Percentiles rank a stretch among this genome's conserved stretches.
phyloP scores from a whole-genome alignment of 1,140 invertebrate species.

The Diachasmimorpha longicaudata region DNA sequence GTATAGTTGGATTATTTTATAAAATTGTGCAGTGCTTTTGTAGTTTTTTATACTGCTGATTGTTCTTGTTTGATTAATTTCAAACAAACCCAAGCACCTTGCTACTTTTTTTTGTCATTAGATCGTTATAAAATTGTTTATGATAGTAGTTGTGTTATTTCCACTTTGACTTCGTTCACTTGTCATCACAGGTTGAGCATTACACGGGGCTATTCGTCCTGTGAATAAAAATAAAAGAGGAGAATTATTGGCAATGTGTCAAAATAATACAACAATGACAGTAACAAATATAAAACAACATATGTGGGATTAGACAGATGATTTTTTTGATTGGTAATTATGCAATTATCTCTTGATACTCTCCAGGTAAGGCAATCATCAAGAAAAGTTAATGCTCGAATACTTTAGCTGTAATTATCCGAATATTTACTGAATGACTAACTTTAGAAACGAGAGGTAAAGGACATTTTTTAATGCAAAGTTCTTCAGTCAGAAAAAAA shows the following conservation, averaged over 20 bases:
- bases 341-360: too few species aligned
- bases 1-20: neutral
- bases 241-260: neutral
- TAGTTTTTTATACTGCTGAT: neutral
- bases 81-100: neutral
- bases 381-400: too few species aligned
- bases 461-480: too few species aligned
- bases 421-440: too few species aligned
- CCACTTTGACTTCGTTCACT: neutral
- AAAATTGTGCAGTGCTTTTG: neutral
- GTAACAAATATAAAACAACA: too few species aligned
- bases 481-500: too few species aligned
- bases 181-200: conserved; percentile 24
- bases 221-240: neutral
- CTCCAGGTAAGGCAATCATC: too few species aligned
- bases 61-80: neutral
- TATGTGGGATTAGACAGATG: too few species aligned
- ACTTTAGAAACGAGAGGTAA: too few species aligned
- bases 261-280: neutral
- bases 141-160: neutral
- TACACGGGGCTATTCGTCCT: neutral
- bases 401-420: too few species aligned
- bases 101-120: neutral
- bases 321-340: too few species aligned
- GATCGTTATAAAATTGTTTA: neutral